phyloP scores from a whole-genome alignment of 2,888 invertebrate genomes.

The Hemaris fuciformis region DNA sequence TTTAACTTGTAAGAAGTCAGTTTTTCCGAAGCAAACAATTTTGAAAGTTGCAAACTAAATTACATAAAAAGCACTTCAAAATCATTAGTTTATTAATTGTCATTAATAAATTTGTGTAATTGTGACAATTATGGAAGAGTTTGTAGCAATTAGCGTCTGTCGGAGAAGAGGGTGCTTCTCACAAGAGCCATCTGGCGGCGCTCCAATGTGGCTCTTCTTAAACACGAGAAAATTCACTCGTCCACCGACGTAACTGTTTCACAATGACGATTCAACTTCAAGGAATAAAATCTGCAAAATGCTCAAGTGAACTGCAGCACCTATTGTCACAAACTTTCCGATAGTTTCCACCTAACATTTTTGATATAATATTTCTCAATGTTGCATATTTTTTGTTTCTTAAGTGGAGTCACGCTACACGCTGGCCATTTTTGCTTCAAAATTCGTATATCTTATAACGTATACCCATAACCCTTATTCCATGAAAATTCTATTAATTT shows the following conservation, averaged over 20 bases:
- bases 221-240: conserved; percentile 50
- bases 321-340: conserved; percentile 2
- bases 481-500: no score
- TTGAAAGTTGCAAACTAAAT: background rate
- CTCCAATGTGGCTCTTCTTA: conserved; percentile 69
- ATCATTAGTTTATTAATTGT: conserved; percentile 32
- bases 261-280: conserved; percentile 27
- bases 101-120: conserved; percentile 51
- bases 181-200: conserved; percentile 71
- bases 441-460: no score
- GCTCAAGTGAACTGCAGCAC: conserved; percentile 1
- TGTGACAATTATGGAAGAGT: conserved; percentile 71
- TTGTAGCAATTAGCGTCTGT: conserved; percentile 76
- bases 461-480: no score
- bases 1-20: background rate
- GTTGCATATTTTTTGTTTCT: background rate
- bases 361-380: background rate
- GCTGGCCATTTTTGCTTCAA: no score
- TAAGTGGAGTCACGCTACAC: no score
- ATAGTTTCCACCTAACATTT: background rate
- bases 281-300: conserved; percentile 25
- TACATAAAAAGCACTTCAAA: background rate
- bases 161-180: conserved; percentile 62
- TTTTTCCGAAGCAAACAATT: background rate
- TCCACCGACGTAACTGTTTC: conserved; percentile 50